Percentiles rank a stretch among this genome's conserved stretches.
These are phyloP conservation scores for Gadopsis marmoratus DNA, from an alignment of 2,797 vertebrate species.

Conservation along the genomic window DNA sequence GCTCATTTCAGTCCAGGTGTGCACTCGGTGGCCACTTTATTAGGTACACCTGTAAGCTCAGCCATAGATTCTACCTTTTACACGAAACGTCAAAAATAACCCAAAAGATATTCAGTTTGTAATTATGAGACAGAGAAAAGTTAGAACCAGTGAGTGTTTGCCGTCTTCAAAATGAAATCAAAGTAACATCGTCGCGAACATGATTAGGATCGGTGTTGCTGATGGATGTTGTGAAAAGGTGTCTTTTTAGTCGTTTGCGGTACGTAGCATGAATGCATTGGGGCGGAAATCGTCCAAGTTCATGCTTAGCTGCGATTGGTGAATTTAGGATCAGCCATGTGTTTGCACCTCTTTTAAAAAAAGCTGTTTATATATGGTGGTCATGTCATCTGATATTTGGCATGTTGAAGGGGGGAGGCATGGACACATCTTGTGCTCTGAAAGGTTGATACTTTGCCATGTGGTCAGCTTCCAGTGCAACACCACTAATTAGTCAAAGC, in stretches of 20 bases:
- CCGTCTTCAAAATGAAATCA: too few species aligned
- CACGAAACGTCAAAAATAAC: too few species aligned
- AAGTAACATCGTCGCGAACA: too few species aligned
- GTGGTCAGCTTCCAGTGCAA: neutral
- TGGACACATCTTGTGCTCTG: constrained; percentile 34
- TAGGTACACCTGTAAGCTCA: neutral
- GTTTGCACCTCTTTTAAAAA: neutral
- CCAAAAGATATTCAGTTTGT: too few species aligned
- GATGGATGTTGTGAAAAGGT: too few species aligned
- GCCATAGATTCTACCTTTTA: neutral
- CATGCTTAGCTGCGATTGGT: neutral
- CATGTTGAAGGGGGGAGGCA: constrained; percentile 16
- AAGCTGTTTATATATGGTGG: constrained; percentile 1
- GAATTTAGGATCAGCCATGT: neutral
- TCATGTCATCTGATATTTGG: constrained; percentile 19
- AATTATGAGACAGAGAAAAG: too few species aligned
- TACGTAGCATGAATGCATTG: too few species aligned
- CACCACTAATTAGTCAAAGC: neutral
- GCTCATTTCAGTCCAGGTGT: neutral
- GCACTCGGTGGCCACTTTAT: neutral
- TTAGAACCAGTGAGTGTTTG: too few species aligned
- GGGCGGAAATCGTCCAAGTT: neutral
- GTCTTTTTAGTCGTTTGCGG: neutral
- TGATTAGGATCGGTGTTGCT: too few species aligned
- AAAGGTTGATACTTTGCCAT: constrained; percentile 3